A percentile compares a stretch with the other conserved stretches of the same genome.
phyloP scores from a whole-genome alignment of 1,140 invertebrate genomes.

The Philopotamus ludificatus region DNA sequence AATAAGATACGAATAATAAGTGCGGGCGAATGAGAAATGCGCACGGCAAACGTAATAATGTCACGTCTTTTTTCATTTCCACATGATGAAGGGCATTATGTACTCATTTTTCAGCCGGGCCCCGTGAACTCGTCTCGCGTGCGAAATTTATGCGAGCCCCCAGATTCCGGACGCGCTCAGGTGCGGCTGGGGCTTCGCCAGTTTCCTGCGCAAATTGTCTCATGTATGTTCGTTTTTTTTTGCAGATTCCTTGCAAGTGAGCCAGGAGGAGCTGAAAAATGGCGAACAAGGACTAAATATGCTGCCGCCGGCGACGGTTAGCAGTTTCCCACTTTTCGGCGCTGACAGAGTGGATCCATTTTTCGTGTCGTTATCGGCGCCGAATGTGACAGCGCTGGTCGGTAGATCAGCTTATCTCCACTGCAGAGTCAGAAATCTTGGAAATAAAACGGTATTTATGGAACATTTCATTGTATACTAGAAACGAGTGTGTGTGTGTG shows the following conservation, averaged over 20 bases:
- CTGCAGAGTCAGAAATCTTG: slow-evolving; percentile 77
- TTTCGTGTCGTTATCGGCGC: slow-evolving; percentile 52
- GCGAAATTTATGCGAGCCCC: too few relatives aligned
- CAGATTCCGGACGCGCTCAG: too few relatives aligned
- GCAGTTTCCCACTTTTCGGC: slow-evolving; percentile 37
- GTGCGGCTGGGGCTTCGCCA: too few relatives aligned
- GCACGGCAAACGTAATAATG: too few relatives aligned
- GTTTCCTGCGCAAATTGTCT: too few relatives aligned
- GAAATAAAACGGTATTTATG: slow-evolving; percentile 73
- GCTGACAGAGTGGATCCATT: slow-evolving; percentile 45
- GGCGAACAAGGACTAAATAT: slow-evolving; percentile 24
- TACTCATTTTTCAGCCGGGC: too few relatives aligned
- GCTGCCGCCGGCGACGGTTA: slow-evolving; percentile 29
- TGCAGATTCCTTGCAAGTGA: slow-evolving; percentile 37
- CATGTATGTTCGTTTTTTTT: slow-evolving; percentile 11
- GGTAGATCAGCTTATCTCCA: slow-evolving; percentile 75
- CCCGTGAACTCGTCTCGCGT: too few relatives aligned
- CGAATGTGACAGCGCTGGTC: slow-evolving; percentile 54
- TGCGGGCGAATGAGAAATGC: too few relatives aligned
- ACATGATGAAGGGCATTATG: too few relatives aligned
- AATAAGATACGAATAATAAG: too few relatives aligned
- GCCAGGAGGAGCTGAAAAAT: slow-evolving; percentile 21
- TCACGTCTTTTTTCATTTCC: too few relatives aligned
- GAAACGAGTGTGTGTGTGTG: too few relatives aligned
- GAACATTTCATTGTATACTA: not conserved